These are phyloP conservation scores for Capitulum mitella DNA, from an alignment of 2,888 invertebrate genomes.

Conservation along the genomic window DNA sequence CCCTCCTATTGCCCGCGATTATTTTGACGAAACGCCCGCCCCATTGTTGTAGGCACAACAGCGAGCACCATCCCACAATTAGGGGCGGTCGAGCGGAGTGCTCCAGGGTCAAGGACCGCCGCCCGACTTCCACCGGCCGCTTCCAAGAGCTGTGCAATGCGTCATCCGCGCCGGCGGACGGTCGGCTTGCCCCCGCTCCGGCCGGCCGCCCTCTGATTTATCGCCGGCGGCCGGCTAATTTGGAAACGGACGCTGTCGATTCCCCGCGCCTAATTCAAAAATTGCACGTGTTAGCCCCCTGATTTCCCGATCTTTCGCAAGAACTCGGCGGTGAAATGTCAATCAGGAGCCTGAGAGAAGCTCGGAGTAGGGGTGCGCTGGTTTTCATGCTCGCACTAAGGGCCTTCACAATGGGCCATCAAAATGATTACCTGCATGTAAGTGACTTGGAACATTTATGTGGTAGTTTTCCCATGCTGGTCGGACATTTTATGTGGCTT, in stretches of 20 bases:
- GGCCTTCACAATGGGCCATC: no score
- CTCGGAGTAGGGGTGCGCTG: no score
- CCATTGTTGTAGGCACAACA: no score
- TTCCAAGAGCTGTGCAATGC: not conserved
- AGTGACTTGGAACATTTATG: no score
- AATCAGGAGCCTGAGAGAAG: no score
- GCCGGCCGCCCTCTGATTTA: not conserved
- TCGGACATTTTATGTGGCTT: no score
- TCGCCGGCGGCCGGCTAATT: not conserved
- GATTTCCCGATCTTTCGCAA: not conserved
- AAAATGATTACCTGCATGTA: no score
- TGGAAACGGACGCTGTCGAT: not conserved
- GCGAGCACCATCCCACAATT: not conserved
- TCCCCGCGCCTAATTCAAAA: not conserved
- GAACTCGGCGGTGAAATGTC: no score
- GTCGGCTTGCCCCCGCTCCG: not conserved
- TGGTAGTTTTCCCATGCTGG: no score
- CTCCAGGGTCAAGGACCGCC: not conserved
- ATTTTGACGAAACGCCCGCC: no score
- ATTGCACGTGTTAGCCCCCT: not conserved
- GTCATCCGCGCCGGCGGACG: not conserved
- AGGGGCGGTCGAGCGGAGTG: not conserved
- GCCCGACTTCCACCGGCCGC: not conserved
- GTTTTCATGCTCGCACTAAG: no score
- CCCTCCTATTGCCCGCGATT: no score